Evolutionary conservation across 2,888 invertebrate genomes (phyloP).

Genomic region (Drosophila falleni): DNA sequence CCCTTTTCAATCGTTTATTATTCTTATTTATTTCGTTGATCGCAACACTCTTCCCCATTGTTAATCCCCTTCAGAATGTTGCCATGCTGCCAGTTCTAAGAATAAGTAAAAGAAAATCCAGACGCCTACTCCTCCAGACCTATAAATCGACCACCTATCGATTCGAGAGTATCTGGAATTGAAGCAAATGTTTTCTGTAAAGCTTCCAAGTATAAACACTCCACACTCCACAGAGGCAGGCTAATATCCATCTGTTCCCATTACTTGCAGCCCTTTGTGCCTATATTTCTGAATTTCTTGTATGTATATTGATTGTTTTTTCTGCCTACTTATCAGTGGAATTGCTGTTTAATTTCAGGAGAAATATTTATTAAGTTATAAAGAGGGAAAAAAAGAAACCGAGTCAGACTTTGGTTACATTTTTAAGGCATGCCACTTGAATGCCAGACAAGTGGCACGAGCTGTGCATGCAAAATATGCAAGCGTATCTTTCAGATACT

Average conservation of each 20-base stretch:
- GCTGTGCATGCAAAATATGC: neutral
- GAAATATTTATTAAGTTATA: conserved; percentile 68
- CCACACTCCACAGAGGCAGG: conserved; percentile 19
- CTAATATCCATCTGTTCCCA: conserved; percentile 32
- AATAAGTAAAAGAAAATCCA: conserved; percentile 22
- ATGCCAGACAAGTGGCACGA: conserved; percentile 43
- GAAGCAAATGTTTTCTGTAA: conserved; percentile 33
- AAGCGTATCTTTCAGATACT: conserved; percentile 17
- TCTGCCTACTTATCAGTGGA: conserved; percentile 3
- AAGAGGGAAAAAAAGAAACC: neutral
- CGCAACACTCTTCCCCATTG: conserved; percentile 19
- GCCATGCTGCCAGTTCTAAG: conserved; percentile 36
- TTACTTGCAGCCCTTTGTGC: conserved; percentile 45
- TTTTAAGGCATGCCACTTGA: conserved; percentile 66
- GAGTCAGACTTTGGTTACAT: conserved; percentile 3
- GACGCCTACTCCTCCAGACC: neutral
- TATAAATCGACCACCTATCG: conserved; percentile 15
- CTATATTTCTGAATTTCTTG: conserved; percentile 62
- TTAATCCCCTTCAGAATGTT: conserved; percentile 41
- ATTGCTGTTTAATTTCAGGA: conserved; percentile 54
- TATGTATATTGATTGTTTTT: conserved; percentile 59
- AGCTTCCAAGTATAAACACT: conserved; percentile 50
- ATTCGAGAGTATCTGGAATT: conserved; percentile 31
- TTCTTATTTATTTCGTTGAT: conserved; percentile 19
- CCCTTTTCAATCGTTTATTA: conserved; percentile 2